A percentile compares a stretch with the other conserved stretches of the same genome.
These are phyloP conservation scores for Eupithecia subfuscata DNA, from an alignment of 2,888 invertebrate species.

Conservation along the genomic window DNA sequence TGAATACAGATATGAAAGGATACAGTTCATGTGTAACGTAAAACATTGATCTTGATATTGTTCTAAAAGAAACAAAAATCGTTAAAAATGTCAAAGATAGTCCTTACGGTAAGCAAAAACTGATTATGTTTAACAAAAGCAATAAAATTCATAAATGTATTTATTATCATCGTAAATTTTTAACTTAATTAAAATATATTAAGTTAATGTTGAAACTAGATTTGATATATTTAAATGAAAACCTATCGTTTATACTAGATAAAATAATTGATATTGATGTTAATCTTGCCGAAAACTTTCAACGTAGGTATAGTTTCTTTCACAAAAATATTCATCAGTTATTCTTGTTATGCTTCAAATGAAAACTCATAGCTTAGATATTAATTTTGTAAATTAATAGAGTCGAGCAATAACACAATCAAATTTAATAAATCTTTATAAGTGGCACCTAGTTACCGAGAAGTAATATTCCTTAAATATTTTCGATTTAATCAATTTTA, in stretches of 20 bases:
- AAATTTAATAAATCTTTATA: slow-evolving; percentile 13
- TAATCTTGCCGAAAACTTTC: slow-evolving; percentile 48
- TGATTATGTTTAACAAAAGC: not conserved
- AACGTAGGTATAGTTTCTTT: slow-evolving; percentile 55
- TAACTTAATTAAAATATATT: slow-evolving; percentile 44
- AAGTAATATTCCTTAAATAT: slow-evolving; percentile 6
- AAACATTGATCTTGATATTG: not conserved
- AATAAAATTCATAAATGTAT: slow-evolving; percentile 25
- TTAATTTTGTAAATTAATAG: slow-evolving; percentile 21
- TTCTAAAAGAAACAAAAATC: not conserved
- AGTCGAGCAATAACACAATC: slow-evolving; percentile 14
- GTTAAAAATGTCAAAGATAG: not conserved
- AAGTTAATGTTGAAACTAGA: slow-evolving; percentile 44
- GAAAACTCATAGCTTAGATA: slow-evolving; percentile 10
- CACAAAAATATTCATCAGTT: slow-evolving; percentile 18
- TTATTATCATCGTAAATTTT: slow-evolving; percentile 31
- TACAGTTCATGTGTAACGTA: not conserved
- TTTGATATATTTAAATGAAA: slow-evolving; percentile 46
- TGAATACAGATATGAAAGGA: slow-evolving; percentile 28
- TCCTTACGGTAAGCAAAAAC: not conserved
- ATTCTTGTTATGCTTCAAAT: not conserved
- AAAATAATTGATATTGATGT: slow-evolving; percentile 32
- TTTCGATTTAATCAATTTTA: slow-evolving; percentile 36
- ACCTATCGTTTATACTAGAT: slow-evolving; percentile 41
- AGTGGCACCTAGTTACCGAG: slow-evolving; percentile 22